Evolutionary conservation across 1,140 invertebrate species (phyloP).

Genomic region (Heliothis subflexa): DNA sequence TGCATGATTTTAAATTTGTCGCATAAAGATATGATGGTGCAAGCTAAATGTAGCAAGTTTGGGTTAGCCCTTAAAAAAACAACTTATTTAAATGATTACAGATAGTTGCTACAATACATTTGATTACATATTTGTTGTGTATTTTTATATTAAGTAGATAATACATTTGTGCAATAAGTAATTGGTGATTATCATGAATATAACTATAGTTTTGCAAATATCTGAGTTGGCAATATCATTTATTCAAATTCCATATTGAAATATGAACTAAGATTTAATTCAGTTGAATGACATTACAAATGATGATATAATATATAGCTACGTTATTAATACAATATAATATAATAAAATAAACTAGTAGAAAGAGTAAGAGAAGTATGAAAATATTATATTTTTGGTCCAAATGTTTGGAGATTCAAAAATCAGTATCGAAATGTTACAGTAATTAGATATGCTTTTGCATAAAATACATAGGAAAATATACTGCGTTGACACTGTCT

Average conservation of each 20-base stretch:
- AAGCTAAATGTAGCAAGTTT: neutral
- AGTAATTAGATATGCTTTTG: conserved; percentile 36
- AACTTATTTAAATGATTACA: conserved; percentile 32
- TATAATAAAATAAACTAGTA: conserved; percentile 1
- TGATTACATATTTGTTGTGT: conserved; percentile 1
- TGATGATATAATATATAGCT: conserved; percentile 7
- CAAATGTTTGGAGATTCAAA: conserved; percentile 24
- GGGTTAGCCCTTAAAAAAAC: neutral
- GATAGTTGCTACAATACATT: neutral
- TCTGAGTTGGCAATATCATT: neutral
- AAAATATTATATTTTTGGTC: conserved; percentile 37
- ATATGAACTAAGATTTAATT: neutral
- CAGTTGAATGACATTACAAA: neutral
- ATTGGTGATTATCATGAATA: conserved; percentile 6
- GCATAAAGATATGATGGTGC: too few species aligned
- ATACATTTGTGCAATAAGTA: conserved; percentile 9
- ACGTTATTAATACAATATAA: conserved; percentile 4
- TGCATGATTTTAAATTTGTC: too few species aligned
- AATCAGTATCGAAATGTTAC: conserved; percentile 31
- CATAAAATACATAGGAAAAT: conserved; percentile 36
- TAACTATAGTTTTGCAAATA: neutral
- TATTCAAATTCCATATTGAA: neutral
- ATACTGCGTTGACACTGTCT: neutral
- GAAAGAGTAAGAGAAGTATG: conserved; percentile 27
- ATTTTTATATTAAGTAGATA: neutral